Percentiles rank a stretch among this genome's conserved stretches.
Evolutionary conservation across 2,113 vertebrate species (phyloP).

Genomic region (Melanerpes formicivorus): DNA sequence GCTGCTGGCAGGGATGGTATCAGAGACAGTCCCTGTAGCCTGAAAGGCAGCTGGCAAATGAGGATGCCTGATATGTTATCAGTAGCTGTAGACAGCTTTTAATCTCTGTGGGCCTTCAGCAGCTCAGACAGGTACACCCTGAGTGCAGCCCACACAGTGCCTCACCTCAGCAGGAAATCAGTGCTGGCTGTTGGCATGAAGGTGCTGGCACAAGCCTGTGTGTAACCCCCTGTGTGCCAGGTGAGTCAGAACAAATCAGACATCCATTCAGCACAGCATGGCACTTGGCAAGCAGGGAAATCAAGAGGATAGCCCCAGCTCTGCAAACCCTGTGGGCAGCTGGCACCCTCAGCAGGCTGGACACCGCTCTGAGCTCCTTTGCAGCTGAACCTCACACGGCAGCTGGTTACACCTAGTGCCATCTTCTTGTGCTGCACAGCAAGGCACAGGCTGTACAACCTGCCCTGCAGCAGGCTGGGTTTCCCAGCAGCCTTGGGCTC

Average conservation of each 20-base stretch:
- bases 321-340: neutral
- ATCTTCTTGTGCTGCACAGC: neutral
- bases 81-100: neutral
- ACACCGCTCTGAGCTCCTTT: accelerated
- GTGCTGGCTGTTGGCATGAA: neutral
- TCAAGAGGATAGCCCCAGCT: neutral
- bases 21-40: neutral
- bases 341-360: neutral
- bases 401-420: neutral
- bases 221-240: neutral
- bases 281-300: neutral
- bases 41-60: neutral
- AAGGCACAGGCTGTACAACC: neutral
- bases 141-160: neutral
- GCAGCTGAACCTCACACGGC: neutral
- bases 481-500: neutral
- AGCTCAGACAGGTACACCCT: neutral
- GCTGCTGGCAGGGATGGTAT: neutral
- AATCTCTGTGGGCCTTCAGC: neutral
- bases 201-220: neutral
- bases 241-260: neutral
- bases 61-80: neutral
- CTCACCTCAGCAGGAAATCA: neutral
- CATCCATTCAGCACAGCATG: accelerated
- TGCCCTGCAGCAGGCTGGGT: neutral